phyloP scores from a whole-genome alignment of 2,797 vertebrate species.

The Spinus pinus region DNA sequence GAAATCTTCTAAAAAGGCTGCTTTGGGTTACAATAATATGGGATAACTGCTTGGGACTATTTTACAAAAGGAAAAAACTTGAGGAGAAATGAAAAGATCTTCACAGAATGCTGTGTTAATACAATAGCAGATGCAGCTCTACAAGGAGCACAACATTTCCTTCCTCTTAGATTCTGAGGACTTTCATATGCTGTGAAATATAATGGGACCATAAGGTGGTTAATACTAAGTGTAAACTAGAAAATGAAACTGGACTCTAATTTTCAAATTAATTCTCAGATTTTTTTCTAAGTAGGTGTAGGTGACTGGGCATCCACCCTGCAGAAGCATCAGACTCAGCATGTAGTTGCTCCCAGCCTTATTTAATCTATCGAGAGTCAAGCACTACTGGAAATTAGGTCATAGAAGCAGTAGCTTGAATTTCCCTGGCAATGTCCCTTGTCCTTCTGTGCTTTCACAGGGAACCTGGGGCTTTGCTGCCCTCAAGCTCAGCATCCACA shows the following conservation, averaged over 20 bases:
- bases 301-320: not conserved
- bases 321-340: not conserved
- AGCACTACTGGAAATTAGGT: not conserved
- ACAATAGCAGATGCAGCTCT: not conserved
- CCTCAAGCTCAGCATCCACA: not conserved
- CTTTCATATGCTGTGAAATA: not conserved
- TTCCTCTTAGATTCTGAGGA: not conserved
- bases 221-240: not conserved
- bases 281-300: not conserved
- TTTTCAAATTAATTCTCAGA: not conserved
- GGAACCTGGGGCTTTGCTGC: not conserved
- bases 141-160: fast-evolving
- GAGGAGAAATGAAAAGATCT: not conserved
- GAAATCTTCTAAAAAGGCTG: not conserved
- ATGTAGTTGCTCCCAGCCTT: not conserved
- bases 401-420: not conserved
- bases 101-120: not conserved
- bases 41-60: not conserved
- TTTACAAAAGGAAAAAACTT: not conserved
- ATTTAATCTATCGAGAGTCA: not conserved
- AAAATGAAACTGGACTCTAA: not conserved
- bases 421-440: not conserved
- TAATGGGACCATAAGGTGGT: not conserved
- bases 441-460: fast-evolving
- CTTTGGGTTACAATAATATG: not conserved